A percentile compares a stretch with the other conserved stretches of the same genome.
These are phyloP conservation scores for Spodoptera littoralis DNA, from an alignment of 2,888 invertebrate genomes.

Conservation along the genomic window DNA sequence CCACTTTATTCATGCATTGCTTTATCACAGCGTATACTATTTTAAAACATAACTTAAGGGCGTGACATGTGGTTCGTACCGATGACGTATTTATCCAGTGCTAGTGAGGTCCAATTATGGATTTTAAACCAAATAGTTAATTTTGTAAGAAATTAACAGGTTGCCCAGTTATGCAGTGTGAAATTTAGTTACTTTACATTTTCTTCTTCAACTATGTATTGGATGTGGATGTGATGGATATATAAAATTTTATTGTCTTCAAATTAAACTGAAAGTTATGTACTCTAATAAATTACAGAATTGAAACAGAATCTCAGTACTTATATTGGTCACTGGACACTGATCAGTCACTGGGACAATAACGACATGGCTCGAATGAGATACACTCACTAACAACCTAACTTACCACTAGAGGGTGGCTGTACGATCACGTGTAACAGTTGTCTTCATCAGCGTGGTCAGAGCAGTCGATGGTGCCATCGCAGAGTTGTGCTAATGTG, in stretches of 20 bases:
- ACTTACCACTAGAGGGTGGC: conserved; percentile 21
- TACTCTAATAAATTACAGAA: too few relatives aligned
- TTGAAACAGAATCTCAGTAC: too few relatives aligned
- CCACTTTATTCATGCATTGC: conserved; percentile 66
- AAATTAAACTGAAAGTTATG: too few relatives aligned
- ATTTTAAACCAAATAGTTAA: not conserved
- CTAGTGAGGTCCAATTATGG: not conserved
- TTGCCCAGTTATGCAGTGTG: too few relatives aligned
- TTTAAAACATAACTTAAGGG: conserved; percentile 32
- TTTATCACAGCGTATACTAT: conserved; percentile 76
- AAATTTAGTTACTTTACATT: too few relatives aligned
- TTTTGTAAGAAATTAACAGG: too few relatives aligned
- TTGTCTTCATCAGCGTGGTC: conserved; percentile 91
- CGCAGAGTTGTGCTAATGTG: conserved; percentile 90
- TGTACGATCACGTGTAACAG: conserved; percentile 85
- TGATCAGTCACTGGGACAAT: conserved; percentile 34
- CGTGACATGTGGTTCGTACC: conserved; percentile 5
- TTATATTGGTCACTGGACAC: conserved; percentile 6
- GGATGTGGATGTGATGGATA: too few relatives aligned
- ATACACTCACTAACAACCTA: conserved; percentile 22
- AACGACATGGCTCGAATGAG: conserved; percentile 27
- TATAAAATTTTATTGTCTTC: not conserved
- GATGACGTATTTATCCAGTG: conserved; percentile 16
- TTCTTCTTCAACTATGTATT: too few relatives aligned
- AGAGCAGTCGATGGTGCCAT: conserved; percentile 89